These are phyloP conservation scores for Microcebus murinus DNA, from an alignment of 2,113 vertebrate species.

Conservation along the genomic window DNA sequence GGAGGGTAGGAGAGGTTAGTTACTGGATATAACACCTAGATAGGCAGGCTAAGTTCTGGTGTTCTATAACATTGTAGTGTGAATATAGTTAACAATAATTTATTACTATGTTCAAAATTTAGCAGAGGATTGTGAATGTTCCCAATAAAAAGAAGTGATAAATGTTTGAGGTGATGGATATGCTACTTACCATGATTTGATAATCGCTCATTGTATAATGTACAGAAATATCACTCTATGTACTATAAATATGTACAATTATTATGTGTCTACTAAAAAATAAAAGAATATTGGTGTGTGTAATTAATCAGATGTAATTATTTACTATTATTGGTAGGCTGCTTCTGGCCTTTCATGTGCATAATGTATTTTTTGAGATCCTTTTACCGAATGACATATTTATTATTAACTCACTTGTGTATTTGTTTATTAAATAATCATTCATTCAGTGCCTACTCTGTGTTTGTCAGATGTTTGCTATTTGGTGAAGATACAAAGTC, in stretches of 20 bases:
- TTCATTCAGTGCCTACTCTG: not conserved
- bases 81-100: not conserved
- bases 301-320: not conserved
- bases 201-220: not conserved
- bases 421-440: not conserved
- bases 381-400: not conserved
- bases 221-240: not conserved
- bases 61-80: not conserved
- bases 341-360: not conserved
- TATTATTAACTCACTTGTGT: not conserved
- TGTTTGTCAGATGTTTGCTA: not conserved
- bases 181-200: not conserved
- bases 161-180: not conserved
- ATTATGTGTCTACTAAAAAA: not conserved
- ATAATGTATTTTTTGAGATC: not conserved
- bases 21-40: not conserved
- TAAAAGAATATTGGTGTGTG: not conserved
- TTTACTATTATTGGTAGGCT: not conserved
- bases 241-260: not conserved
- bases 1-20: not conserved
- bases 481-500: not conserved
- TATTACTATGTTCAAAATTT: not conserved
- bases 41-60: not conserved
- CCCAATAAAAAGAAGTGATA: not conserved
- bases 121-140: not conserved